Evolutionary conservation across 1,140 invertebrate genomes (phyloP).

Genomic region (Mamestra configurata): DNA sequence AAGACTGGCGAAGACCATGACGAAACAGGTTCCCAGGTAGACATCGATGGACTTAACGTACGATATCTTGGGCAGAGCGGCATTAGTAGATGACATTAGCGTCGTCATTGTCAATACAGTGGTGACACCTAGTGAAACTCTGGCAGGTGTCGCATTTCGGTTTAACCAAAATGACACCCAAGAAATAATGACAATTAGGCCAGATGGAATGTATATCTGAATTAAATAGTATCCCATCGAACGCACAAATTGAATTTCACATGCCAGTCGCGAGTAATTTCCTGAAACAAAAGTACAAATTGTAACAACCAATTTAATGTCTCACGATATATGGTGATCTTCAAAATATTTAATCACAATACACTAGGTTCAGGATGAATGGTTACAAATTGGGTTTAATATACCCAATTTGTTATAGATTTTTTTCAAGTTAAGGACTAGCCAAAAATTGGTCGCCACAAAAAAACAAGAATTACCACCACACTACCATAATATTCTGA

Average conservation of each 20-base stretch:
- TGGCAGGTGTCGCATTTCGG: constrained; percentile 98
- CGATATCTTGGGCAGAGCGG: constrained; percentile 98
- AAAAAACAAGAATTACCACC: too few species aligned
- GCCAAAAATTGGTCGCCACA: too few species aligned
- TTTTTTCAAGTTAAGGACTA: too few species aligned
- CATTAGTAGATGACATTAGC: constrained; percentile 99
- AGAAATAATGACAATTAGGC: constrained; percentile 99
- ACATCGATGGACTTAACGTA: constrained; percentile 99
- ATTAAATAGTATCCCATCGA: constrained; percentile 99
- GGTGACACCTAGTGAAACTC: constrained; percentile 98
- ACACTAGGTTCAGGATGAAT: too few species aligned
- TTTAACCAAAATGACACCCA: constrained; percentile 98
- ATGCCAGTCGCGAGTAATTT: constrained; percentile 98
- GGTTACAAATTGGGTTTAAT: too few species aligned
- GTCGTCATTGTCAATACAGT: constrained; percentile 99
- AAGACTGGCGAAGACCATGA: constrained; percentile 98
- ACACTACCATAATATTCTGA: too few species aligned
- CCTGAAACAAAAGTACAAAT: constrained; percentile 89
- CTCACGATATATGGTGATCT: neutral
- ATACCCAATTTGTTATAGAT: too few species aligned
- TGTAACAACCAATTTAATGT: constrained; percentile 8
- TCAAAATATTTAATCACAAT: neutral
- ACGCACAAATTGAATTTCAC: constrained; percentile 98
- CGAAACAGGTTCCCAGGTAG: constrained; percentile 98
- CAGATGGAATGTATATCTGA: constrained; percentile 99